Percentiles rank a stretch among this genome's conserved stretches.
These are phyloP conservation scores for Carduelis carduelis DNA, from an alignment of 2,797 vertebrate genomes.

Conservation along the genomic window DNA sequence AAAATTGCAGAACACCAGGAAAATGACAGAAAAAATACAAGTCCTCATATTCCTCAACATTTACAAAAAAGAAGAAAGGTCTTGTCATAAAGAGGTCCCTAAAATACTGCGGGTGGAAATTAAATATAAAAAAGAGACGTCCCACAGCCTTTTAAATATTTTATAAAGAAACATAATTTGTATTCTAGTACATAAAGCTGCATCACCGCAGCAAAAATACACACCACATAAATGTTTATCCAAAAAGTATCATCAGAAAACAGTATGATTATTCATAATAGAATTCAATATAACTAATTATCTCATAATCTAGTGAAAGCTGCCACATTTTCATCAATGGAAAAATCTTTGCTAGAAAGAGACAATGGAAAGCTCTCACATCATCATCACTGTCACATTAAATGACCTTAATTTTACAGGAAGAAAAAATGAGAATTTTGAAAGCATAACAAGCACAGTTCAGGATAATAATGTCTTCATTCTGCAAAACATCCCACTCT, in stretches of 20 bases:
- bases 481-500: not conserved
- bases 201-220: not conserved
- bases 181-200: not conserved
- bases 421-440: not conserved
- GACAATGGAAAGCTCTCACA: not conserved
- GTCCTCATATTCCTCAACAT: not conserved
- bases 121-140: constrained; percentile 31
- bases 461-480: not conserved
- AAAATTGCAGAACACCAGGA: not conserved
- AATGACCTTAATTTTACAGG: not conserved
- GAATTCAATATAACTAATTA: not conserved
- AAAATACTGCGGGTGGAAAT: not conserved
- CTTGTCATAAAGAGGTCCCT: not conserved
- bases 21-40: not conserved
- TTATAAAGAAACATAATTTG: constrained; percentile 33
- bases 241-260: not conserved
- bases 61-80: not conserved
- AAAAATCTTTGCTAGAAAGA: not conserved
- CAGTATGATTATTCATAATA: constrained; percentile 4
- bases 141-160: constrained; percentile 35
- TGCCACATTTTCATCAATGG: not conserved
- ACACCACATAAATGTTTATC: not conserved
- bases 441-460: not conserved
- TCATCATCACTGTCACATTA: not conserved
- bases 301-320: not conserved